phyloP scores from a whole-genome alignment of 2,113 vertebrate species.

The Capricornis sumatraensis region DNA sequence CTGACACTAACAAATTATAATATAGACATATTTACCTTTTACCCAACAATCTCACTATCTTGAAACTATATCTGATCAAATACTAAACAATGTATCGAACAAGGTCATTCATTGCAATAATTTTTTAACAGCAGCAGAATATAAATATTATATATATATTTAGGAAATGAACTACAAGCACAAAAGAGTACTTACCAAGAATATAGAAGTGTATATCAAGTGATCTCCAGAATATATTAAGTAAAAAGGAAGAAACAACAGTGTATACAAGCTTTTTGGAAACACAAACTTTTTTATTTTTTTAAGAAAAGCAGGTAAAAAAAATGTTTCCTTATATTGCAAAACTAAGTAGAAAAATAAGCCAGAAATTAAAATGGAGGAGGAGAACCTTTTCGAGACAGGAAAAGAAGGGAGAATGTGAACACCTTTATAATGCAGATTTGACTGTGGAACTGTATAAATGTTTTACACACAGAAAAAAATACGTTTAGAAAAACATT shows the following conservation, averaged over 20 bases:
- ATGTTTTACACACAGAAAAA: neutral
- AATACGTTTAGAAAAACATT: neutral
- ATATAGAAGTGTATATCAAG: neutral
- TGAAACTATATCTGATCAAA: neutral
- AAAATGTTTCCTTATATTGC: neutral
- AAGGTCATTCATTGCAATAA: neutral
- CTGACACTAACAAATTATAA: neutral
- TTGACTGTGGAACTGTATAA: neutral
- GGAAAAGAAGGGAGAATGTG: neutral
- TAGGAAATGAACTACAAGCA: neutral
- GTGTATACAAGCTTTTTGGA: neutral
- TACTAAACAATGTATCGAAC: neutral
- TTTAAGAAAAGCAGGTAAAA: neutral
- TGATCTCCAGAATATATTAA: neutral
- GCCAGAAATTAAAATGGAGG: neutral
- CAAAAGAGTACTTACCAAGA: neutral
- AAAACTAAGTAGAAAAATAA: constrained; percentile 13
- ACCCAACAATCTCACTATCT: neutral
- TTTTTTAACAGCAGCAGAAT: neutral
- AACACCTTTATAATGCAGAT: neutral
- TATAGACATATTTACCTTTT: neutral
- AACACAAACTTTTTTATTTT: neutral
- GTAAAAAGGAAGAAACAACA: neutral
- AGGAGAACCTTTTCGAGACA: neutral
- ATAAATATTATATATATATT: neutral